A percentile compares a stretch with the other conserved stretches of the same genome.
phyloP scores from a whole-genome alignment of 2,797 vertebrate species.

The Orestias chungarensis region DNA sequence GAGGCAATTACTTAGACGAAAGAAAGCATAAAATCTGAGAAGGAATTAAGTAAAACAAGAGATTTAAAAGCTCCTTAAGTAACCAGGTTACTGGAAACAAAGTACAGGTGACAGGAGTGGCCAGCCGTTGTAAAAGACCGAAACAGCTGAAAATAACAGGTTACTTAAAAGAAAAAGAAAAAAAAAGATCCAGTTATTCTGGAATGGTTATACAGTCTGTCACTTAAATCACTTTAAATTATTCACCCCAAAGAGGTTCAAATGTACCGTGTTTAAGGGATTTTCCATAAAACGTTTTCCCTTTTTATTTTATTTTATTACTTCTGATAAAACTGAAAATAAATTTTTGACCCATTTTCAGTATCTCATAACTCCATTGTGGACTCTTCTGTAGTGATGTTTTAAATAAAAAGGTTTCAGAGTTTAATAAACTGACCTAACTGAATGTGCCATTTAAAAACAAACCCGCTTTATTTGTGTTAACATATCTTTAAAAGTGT shows the following conservation, averaged over 20 bases:
- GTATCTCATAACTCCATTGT: background rate
- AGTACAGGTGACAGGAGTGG: background rate
- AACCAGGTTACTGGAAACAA: background rate
- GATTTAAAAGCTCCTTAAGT: background rate
- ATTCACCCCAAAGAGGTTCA: background rate
- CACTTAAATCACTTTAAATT: background rate
- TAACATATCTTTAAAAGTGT: background rate
- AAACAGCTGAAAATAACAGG: background rate
- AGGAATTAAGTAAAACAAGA: conserved; percentile 1
- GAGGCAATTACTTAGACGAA: background rate
- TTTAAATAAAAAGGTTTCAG: background rate
- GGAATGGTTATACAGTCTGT: background rate
- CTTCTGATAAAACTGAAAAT: background rate
- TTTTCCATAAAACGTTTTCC: background rate
- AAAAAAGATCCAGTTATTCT: background rate
- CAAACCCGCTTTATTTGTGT: too few relatives aligned
- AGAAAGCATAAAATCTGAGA: background rate
- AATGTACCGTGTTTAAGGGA: background rate
- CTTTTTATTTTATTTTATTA: background rate
- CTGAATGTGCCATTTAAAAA: too few relatives aligned
- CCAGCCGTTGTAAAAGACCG: background rate
- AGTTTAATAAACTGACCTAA: too few relatives aligned
- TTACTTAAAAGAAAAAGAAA: background rate
- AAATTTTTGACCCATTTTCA: background rate
- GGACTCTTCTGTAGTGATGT: background rate